Evolutionary conservation across 2,888 invertebrate genomes (phyloP).

Genomic region (Galerucella nymphaeae): DNA sequence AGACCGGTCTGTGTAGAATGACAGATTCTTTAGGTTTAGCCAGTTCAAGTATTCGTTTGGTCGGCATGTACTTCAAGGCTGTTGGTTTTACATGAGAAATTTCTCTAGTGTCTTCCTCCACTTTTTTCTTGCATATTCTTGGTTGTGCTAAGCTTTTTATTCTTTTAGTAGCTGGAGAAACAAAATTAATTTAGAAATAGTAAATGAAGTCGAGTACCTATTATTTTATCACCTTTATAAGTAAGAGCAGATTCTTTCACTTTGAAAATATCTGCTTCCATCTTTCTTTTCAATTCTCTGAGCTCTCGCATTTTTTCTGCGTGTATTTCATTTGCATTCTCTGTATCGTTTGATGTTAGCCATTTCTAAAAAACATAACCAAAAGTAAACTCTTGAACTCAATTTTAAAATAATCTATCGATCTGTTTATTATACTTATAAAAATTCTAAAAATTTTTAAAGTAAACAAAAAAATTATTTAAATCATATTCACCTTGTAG

Average conservation of each 20-base stretch:
- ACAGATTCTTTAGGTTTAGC: constrained; percentile 29
- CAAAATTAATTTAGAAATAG: background rate
- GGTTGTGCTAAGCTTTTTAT: constrained; percentile 31
- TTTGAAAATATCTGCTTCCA: background rate
- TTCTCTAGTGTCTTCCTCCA: background rate
- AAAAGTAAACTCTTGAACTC: background rate
- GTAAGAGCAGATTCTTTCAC: constrained; percentile 27
- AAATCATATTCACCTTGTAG: background rate
- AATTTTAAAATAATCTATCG: background rate
- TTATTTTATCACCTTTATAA: constrained; percentile 24
- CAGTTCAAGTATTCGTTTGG: constrained; percentile 34
- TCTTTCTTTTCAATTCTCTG: constrained; percentile 12
- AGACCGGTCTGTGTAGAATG: background rate
- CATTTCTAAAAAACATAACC: background rate
- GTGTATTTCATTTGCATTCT: background rate
- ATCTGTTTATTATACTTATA: no score
- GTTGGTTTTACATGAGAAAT: constrained; percentile 29
- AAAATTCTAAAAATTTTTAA: no score
- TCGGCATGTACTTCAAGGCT: constrained; percentile 35
- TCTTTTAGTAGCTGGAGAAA: constrained; percentile 29
- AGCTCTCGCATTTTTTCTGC: constrained; percentile 15
- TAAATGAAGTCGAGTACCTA: background rate
- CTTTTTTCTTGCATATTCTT: constrained; percentile 13
- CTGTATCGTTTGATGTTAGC: background rate
- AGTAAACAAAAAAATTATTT: background rate